These are phyloP conservation scores for Bruchidius siliquastri DNA, from an alignment of 2,888 invertebrate genomes.

Conservation along the genomic window DNA sequence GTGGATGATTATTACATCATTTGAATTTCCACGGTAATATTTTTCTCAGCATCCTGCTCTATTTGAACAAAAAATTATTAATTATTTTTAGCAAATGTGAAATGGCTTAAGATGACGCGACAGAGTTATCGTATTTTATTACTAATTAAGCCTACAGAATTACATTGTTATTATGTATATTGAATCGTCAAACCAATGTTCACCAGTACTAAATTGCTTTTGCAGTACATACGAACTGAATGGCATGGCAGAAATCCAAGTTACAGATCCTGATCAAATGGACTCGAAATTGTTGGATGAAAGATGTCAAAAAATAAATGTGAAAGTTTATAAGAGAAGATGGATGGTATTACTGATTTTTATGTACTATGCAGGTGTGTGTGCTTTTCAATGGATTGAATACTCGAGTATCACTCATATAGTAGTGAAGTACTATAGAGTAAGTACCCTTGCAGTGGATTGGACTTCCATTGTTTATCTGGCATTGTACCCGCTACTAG, in stretches of 20 bases:
- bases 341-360: slow-evolving; percentile 83
- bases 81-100: too few species aligned
- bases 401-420: slow-evolving; percentile 87
- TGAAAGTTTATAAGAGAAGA: slow-evolving; percentile 64
- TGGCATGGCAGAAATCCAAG: not conserved
- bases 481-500: slow-evolving; percentile 89
- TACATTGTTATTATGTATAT: too few species aligned
- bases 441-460: slow-evolving; percentile 69
- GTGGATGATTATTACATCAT: too few species aligned
- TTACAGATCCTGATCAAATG: not conserved
- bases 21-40: too few species aligned
- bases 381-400: slow-evolving; percentile 93
- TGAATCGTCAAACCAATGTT: too few species aligned
- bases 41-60: too few species aligned
- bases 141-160: too few species aligned
- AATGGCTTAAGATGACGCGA: too few species aligned
- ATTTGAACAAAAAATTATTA: too few species aligned
- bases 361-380: slow-evolving; percentile 80
- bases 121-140: too few species aligned
- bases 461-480: slow-evolving; percentile 97
- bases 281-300: slow-evolving; percentile 9
- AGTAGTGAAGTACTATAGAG: slow-evolving; percentile 68
- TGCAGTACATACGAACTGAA: slow-evolving; percentile 6
- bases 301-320: slow-evolving; percentile 26
- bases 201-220: not conserved